phyloP scores from a whole-genome alignment of 2,888 invertebrate genomes.

The Pollenia labialis region DNA sequence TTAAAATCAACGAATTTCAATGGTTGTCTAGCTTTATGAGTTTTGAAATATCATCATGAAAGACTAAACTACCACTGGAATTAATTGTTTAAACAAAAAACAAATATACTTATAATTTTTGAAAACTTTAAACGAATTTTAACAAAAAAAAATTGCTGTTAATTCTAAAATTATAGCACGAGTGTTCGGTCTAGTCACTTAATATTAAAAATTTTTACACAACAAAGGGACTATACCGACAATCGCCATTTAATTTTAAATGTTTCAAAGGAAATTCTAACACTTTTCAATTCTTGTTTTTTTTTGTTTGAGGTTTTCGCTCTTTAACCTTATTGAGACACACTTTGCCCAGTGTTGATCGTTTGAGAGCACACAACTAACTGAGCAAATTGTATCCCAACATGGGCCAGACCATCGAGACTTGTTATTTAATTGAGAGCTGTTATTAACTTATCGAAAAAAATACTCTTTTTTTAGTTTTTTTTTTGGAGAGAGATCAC shows the following conservation, averaged over 20 bases:
- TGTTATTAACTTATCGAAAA: too few species aligned
- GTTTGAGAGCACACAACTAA: constrained; percentile 75
- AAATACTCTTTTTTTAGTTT: too few species aligned
- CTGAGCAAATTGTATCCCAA: constrained; percentile 80
- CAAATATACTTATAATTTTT: neutral
- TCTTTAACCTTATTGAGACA: constrained; percentile 77
- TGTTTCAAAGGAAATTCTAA: neutral
- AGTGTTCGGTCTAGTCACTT: constrained; percentile 85
- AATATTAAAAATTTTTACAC: constrained; percentile 22
- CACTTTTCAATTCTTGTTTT: neutral
- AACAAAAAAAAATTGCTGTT: constrained; percentile 69
- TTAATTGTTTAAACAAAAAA: constrained; percentile 78
- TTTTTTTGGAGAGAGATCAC: neutral
- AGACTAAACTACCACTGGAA: constrained; percentile 83
- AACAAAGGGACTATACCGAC: constrained; percentile 83
- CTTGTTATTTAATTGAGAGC: too few species aligned
- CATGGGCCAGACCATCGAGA: constrained; percentile 21
- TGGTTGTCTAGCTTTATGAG: constrained; percentile 84
- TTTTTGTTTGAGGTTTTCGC: neutral
- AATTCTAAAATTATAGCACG: constrained; percentile 84
- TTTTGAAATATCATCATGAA: constrained; percentile 79
- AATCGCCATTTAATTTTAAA: constrained; percentile 84
- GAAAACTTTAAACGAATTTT: neutral
- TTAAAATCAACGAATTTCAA: constrained; percentile 82
- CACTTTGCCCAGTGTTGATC: constrained; percentile 83